Evolutionary conservation across 2,113 vertebrate genomes (phyloP).

Genomic region (Charadrius vociferus): DNA sequence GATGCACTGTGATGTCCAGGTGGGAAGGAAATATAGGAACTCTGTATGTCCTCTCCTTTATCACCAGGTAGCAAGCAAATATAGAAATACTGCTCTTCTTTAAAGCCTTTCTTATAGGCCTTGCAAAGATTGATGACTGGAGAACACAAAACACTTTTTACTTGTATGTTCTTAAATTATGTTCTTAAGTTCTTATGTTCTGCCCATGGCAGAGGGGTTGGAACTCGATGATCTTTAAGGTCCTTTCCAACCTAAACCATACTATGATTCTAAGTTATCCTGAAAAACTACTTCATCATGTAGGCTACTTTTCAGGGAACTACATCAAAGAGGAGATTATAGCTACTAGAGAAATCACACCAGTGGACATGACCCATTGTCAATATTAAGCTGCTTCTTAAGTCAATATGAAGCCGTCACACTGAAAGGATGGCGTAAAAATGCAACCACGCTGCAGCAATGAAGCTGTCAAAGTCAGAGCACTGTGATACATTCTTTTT

Average conservation of each 20-base stretch:
- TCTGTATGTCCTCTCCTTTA: background rate
- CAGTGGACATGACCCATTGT: background rate
- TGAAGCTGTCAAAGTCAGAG: background rate
- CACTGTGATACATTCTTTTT: background rate
- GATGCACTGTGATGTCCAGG: background rate
- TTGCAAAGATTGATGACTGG: background rate
- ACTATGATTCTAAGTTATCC: too few species aligned
- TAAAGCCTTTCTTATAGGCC: background rate
- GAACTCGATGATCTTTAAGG: too few species aligned
- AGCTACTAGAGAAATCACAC: background rate
- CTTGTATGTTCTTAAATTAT: background rate
- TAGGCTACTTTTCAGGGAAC: background rate
- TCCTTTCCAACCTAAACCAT: too few species aligned
- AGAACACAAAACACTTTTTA: background rate
- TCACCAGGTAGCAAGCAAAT: background rate
- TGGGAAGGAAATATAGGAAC: background rate
- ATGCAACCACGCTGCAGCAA: background rate
- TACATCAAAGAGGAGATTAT: background rate
- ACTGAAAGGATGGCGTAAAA: background rate
- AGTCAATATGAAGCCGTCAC: background rate
- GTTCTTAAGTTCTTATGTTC: too few species aligned
- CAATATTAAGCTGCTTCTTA: background rate
- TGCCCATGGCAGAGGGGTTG: too few species aligned
- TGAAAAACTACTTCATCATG: accelerated
- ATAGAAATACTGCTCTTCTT: background rate